Evolutionary conservation across 2,113 vertebrate species (phyloP).

Genomic region (Psittacara wagleri): DNA sequence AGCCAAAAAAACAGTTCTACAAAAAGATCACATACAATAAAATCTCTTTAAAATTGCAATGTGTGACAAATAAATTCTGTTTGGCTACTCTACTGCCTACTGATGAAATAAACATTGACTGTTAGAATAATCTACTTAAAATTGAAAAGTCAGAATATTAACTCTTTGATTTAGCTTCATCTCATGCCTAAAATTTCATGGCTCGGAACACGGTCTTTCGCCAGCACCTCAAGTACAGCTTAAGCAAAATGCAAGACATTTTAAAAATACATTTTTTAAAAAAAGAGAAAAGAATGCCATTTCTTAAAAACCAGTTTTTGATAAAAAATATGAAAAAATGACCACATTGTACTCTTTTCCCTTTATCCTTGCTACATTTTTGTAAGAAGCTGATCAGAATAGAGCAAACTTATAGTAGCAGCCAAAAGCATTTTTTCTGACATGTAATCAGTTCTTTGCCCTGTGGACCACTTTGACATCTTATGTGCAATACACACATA

Average conservation of each 20-base stretch:
- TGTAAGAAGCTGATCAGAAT: neutral
- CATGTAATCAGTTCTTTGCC: neutral
- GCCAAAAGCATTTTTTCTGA: conserved; percentile 2
- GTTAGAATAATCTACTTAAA: neutral
- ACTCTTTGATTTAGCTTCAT: neutral
- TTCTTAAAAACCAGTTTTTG: neutral
- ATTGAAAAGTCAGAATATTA: neutral
- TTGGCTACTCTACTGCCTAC: neutral
- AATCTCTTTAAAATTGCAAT: neutral
- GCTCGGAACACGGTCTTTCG: neutral
- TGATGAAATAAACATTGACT: neutral
- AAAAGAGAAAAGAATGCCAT: accelerated
- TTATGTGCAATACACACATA: neutral
- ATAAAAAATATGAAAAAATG: neutral
- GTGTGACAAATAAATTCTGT: neutral
- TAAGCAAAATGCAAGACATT: neutral
- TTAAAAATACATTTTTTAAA: neutral
- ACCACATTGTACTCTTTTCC: neutral
- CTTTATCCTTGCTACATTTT: neutral
- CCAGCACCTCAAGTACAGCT: neutral
- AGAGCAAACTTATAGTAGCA: neutral
- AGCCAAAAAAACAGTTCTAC: neutral
- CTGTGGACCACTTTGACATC: neutral
- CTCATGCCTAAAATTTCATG: neutral
- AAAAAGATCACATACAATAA: neutral